Base-by-base conservation (phyloP, 2,797 vertebrate genomes). In the Siniperca obscura region DNA sequence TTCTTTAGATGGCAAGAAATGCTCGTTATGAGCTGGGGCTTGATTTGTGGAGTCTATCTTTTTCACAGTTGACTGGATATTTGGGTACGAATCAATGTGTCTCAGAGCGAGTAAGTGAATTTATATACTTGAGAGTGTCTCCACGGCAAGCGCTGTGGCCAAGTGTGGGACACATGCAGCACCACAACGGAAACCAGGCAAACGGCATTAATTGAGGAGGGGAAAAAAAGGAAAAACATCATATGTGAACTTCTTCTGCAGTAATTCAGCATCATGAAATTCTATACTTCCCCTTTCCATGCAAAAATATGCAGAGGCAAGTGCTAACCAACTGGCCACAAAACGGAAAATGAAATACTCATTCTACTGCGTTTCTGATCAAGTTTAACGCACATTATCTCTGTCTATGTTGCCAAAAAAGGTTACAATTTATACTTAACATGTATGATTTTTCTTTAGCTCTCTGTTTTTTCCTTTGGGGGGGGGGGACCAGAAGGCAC, bases 31-130 rank as follows among this genome's bases (percentile, higher is more conserved):
- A 81, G 71, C 69, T 30, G 42, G 73, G 74, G 69, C 71, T 86
- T 89, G 86, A 94, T 90, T 91, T 93, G 91, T 93, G 86, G 82
- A 79, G 75, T 90, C 89, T 90, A 92, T 93, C 92, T 90, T 86
- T 89, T 92, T 90, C 84, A 87, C 87, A 87, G 87, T 80, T 81
- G 73, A 89, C 85, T 85, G 90, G 84, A 82, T 90, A 90, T 94
- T 91, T 93, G 88, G 88, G 87, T 87, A 69, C 22, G 82, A 90
- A 91, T 91, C 89, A 91, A 91, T 75, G 90, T 87, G 84, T 90
- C 90, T 93, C 83, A 87, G 78, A 87, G 89, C n/a, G 44, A 87
- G 67, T 74, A 19, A 78, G 87, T 84, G 86, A 78, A 92, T 93
- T 91, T 93, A 90, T 93, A 90, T 90, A 87, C 83, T 80, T 78